Percentiles rank a stretch among this genome's conserved stretches.
Conservation (phyloP, 2,797 vertebrate genomes). For the Chiloscyllium punctatum region DNA sequence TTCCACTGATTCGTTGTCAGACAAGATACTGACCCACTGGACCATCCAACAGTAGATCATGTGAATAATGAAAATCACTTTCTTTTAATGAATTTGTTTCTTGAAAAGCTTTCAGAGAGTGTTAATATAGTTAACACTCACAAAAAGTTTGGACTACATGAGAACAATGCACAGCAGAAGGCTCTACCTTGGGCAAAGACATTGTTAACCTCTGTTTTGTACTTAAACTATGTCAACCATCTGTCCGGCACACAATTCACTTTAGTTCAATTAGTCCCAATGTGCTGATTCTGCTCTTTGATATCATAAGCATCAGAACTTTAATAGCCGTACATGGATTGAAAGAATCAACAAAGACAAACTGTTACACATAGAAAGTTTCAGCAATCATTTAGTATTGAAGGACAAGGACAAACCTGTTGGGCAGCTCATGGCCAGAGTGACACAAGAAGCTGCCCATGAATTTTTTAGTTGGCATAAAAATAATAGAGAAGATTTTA, state of each 20-base stretch:
- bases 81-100: neutral
- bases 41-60: neutral
- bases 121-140: neutral
- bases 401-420: too few species aligned
- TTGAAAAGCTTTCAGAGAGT: neutral
- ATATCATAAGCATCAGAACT: too few species aligned
- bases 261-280: neutral
- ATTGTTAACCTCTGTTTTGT: too few species aligned
- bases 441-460: too few species aligned
- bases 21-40: neutral
- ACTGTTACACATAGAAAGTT: too few species aligned
- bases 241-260: neutral
- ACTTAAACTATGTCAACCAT: too few species aligned
- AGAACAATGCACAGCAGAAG: neutral
- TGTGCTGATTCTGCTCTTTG: neutral
- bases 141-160: neutral
- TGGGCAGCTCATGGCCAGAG: too few species aligned
- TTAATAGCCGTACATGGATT: too few species aligned
- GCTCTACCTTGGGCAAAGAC: neutral
- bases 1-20: neutral
- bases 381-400: too few species aligned
- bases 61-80: neutral
- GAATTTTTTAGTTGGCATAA: too few species aligned
- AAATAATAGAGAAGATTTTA: too few species aligned
- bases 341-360: too few species aligned